Conservation (phyloP, 2,888 invertebrate species). For the Heliothis peltigera region DNA sequence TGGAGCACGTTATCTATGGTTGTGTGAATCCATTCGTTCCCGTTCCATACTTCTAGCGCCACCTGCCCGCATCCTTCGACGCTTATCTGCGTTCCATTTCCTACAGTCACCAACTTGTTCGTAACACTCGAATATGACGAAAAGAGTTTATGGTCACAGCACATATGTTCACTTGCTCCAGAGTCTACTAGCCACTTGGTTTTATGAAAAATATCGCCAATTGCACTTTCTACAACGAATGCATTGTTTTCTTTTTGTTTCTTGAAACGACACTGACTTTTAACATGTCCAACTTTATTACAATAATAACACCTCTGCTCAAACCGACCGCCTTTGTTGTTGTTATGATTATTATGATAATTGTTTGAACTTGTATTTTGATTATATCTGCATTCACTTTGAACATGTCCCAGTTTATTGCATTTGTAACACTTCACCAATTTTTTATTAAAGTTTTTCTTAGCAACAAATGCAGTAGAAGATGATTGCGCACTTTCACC, state of each 20-base stretch:
- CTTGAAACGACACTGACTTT: slow-evolving; percentile 38
- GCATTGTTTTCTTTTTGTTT: slow-evolving; percentile 45
- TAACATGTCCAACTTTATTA: slow-evolving; percentile 41
- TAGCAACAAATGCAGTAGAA: neutral
- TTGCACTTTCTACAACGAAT: slow-evolving; percentile 34
- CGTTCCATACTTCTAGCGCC: slow-evolving; percentile 46
- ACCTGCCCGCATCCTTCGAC: slow-evolving; percentile 49
- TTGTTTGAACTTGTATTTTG: no score
- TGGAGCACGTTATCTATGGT: slow-evolving; percentile 55
- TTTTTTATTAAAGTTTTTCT: slow-evolving; percentile 1
- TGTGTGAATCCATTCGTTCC: slow-evolving; percentile 54
- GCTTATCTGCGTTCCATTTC: slow-evolving; percentile 49
- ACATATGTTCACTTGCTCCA: slow-evolving; percentile 51
- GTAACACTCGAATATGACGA: slow-evolving; percentile 13
- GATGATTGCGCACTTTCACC: neutral
- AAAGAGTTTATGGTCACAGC: slow-evolving; percentile 46
- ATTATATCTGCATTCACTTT: slow-evolving; percentile 6
- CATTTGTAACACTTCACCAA: slow-evolving; percentile 10
- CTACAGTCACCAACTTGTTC: slow-evolving; percentile 46
- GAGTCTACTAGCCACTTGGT: slow-evolving; percentile 57
- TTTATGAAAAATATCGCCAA: slow-evolving; percentile 15
- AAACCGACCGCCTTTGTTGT: neutral
- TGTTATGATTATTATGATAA: no score
- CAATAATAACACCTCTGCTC: slow-evolving; percentile 39
- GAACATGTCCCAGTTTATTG: slow-evolving; percentile 7